These are phyloP conservation scores for Ephydatia muelleri DNA, from an alignment of 37 sponge, comb jelly and placozoan genomes.

Conservation along the genomic window DNA sequence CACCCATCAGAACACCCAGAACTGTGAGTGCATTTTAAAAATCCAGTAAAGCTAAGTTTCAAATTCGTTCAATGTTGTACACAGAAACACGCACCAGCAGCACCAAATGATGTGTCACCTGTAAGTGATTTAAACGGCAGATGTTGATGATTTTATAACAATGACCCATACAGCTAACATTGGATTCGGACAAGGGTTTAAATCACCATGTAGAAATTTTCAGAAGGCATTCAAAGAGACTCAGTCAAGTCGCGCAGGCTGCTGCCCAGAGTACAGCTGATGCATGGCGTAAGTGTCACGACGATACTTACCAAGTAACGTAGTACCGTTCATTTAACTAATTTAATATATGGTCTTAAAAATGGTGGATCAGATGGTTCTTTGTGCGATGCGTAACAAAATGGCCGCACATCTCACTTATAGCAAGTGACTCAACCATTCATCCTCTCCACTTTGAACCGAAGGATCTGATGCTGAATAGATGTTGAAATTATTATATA, in stretches of 20 bases:
- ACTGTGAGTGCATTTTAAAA: background rate
- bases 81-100: background rate
- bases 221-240: conserved; percentile 57
- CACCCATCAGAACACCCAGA: background rate
- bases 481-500: background rate
- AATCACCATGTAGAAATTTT: conserved; percentile 61
- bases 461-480: conserved; percentile 66
- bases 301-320: background rate
- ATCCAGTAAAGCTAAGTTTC: too few species aligned
- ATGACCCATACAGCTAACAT: background rate
- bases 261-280: conserved; percentile 79
- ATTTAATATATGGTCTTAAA: background rate
- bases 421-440: conserved; percentile 50
- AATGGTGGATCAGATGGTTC: conserved; percentile 71
- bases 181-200: conserved; percentile 17
- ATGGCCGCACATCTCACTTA: conserved; percentile 75
- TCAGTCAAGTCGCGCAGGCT: conserved; percentile 76
- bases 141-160: background rate
- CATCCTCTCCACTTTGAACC: conserved; percentile 86
- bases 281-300: conserved; percentile 39
- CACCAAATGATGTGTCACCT: background rate
- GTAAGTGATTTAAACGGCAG: background rate
- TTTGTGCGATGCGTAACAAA: conserved; percentile 49
- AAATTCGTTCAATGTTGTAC: background rate
- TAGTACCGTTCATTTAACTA: too few species aligned